Percentiles rank a stretch among this genome's conserved stretches.
Evolutionary conservation across 2,888 invertebrate genomes (phyloP).

Genomic region (Sialis lutaria): DNA sequence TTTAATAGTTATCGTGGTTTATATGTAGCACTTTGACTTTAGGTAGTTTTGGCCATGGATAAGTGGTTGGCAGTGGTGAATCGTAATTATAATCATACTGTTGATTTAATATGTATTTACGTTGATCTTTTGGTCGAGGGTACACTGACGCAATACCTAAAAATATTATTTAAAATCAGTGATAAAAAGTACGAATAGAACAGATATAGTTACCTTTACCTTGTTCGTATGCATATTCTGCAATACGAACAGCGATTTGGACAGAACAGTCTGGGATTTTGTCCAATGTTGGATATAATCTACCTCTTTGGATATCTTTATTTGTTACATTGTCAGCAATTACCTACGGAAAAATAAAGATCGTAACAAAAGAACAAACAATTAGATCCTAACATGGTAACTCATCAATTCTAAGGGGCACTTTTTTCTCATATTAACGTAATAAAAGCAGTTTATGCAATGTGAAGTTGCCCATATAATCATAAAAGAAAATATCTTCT

Average conservation of each 20-base stretch:
- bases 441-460: not conserved
- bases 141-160: slow-evolving; percentile 68
- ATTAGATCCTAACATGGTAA: too few species aligned
- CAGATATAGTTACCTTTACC: slow-evolving; percentile 31
- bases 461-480: too few species aligned
- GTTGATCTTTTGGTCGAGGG: slow-evolving; percentile 65
- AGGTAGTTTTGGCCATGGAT: slow-evolving; percentile 35
- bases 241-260: slow-evolving; percentile 63
- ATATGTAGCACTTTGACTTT: slow-evolving; percentile 17
- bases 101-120: slow-evolving; percentile 50
- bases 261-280: slow-evolving; percentile 77
- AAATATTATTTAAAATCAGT: slow-evolving; percentile 6
- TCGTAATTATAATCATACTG: slow-evolving; percentile 68
- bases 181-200: not conserved
- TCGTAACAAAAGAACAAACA: too few species aligned
- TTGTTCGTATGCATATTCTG: slow-evolving; percentile 76
- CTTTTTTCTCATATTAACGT: too few species aligned
- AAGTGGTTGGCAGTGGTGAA: slow-evolving; percentile 52
- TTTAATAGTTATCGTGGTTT: too few species aligned
- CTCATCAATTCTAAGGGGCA: not conserved
- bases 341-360: slow-evolving; percentile 32
- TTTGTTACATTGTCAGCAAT: slow-evolving; percentile 72
- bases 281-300: slow-evolving; percentile 80
- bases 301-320: slow-evolving; percentile 64
- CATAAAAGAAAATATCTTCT: too few species aligned